Evolutionary conservation across 2,113 vertebrate genomes (phyloP), one percentile per base, ranked within the genome.

Genomic region (Plecturocebus donacophilus): DNA sequence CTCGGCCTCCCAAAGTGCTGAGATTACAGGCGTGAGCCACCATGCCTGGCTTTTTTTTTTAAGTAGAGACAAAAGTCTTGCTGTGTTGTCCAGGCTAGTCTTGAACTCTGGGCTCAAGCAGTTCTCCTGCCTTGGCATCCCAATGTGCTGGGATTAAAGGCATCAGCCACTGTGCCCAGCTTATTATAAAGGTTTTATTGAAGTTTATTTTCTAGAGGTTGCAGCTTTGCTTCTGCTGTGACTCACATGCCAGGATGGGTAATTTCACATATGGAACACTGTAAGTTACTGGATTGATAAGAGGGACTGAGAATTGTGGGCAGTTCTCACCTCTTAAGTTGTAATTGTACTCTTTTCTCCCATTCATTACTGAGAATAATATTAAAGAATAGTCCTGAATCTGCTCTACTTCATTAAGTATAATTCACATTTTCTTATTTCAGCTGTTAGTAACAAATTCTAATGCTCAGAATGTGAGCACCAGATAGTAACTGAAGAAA

Each of bases 181-280:
- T 64, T 30, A 64, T 64, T 64, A 64, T 64, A 92, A 71, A 54
- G 25, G 45, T 87, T 76, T 87, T 83, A 56, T 12, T 91, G 68
- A 83, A 25, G 42, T 66, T 92, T 95, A 83, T 92, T 96, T 94
- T 92, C 47, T 82, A 61, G 35, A 87, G 80, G 86, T 83, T 94
- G 90, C 79, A 92, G 6, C 23, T 94, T 52, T 68, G n/a, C 75
- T 87, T 87, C 87, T 79, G n/a, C 25, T 83, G 1, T 68, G 14
- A 45, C 76, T 86, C 42, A 81, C 12, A 25, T 38, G 49, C 77
- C 19, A 87, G 49, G 35, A 64, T 86, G 93, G 35, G 35, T 87
- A 73, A 70, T 45, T 82, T 89, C 58, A 79, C 17, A 83, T 71
- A 12, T 76, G 20, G 19, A 87, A 45, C 38, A 66, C 70, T 76